Conservation (phyloP, 2,888 invertebrate genomes). For the Sinodicranocentrus sp. region DNA sequence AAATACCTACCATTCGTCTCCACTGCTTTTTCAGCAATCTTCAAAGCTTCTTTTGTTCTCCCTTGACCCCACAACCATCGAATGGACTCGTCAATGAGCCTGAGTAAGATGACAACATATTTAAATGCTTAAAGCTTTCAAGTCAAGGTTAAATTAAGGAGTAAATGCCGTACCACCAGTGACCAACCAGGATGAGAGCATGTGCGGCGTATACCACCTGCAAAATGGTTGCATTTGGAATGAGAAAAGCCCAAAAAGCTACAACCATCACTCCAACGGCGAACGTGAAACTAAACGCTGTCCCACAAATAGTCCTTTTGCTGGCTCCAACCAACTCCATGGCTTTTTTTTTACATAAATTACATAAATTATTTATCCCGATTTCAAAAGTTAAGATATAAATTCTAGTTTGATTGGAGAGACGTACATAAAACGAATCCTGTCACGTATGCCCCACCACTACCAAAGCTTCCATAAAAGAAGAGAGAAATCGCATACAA, state of each 20-base stretch:
- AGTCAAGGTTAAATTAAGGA: too few relatives aligned
- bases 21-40: constrained; percentile 87
- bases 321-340: constrained; percentile 91
- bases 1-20: constrained; percentile 84
- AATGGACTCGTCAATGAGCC: constrained; percentile 93
- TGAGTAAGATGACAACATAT: constrained; percentile 77
- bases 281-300: constrained; percentile 88
- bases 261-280: constrained; percentile 90
- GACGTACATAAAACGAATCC: constrained; percentile 82
- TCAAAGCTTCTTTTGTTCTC: constrained; percentile 85
- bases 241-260: constrained; percentile 89
- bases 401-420: too few relatives aligned
- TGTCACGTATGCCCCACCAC: constrained; percentile 50
- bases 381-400: background rate
- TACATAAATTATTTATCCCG: background rate
- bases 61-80: constrained; percentile 93
- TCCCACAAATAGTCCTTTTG: constrained; percentile 88
- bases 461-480: constrained; percentile 46
- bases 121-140: too few relatives aligned
- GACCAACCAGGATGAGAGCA: constrained; percentile 85
- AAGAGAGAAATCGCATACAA: constrained; percentile 28
- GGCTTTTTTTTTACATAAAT: constrained; percentile 79
- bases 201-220: constrained; percentile 90
- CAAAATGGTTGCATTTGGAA: constrained; percentile 85
- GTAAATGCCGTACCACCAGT: constrained; percentile 82